Evolutionary conservation across 2,797 vertebrate genomes (phyloP), one percentile per base, ranked within the genome.

Genomic region (Gambusia yucatana): DNA sequence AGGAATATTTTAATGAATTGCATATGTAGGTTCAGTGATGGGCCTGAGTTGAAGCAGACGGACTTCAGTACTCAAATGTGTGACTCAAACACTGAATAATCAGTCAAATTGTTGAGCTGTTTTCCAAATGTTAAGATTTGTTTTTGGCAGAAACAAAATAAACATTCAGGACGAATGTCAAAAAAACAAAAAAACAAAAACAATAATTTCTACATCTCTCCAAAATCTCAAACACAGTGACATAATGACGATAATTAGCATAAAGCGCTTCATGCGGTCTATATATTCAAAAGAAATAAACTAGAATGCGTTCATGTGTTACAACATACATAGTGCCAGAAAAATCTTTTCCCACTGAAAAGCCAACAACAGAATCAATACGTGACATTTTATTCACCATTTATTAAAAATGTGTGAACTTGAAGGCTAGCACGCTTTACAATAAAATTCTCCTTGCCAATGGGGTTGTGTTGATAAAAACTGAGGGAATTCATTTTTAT

Each of bases 401-500:
- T 41, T 41, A 3, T 25, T 25, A 25, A 14, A 11, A 16, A 44
- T 16, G 67, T 69, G 10, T 46, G 41, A 30, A 33, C 46, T 17
- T 74, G 17, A 75, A 33, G 16, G 28, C 69, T 25, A 17, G 41
- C 43, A 46, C 7, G 4, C n/a, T 46, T 71, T 13, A 44, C 46
- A 14, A 44, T 71, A 2, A 71, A 70, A 71, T 14, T 46, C 4
- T 67, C 63, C 16, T 13, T n/a, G 50, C 33, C 80, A 73, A 75
- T 67, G 43, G 76, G 39, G 17, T 52, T 44, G 17, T 6, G 59
- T 41, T 63, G 5, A 36, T 59, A 14, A 63, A 74, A 43, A 74
- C 69, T 55, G 75, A 50, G 70, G 25, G 72, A 75, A 43, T 72
- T 73, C 39, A 4, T 50, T 6, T 75, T 75, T n/a, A 9, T 76